phyloP scores from a whole-genome alignment of 2,888 invertebrate species.

The Lydus trimaculatus region DNA sequence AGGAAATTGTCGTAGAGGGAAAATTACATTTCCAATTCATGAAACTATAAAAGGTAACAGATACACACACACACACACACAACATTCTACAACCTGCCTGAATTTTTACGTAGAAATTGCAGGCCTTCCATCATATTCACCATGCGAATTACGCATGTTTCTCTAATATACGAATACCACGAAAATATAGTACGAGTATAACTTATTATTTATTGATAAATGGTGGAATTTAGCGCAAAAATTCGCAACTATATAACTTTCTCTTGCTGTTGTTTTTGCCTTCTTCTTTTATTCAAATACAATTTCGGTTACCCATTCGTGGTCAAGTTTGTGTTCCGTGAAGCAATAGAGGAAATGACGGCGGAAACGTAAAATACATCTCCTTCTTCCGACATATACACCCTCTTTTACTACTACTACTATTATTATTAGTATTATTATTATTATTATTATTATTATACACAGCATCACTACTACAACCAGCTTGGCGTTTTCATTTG shows the following conservation, averaged over 20 bases:
- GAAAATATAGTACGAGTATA: background rate
- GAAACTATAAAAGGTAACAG: conserved; percentile 44
- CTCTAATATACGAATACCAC: conserved; percentile 5
- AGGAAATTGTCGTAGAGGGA: conserved; percentile 50
- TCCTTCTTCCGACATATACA: conserved; percentile 48
- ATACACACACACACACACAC: conserved; percentile 12
- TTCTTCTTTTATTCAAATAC: conserved; percentile 51
- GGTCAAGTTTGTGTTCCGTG: conserved; percentile 50
- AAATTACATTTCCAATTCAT: conserved; percentile 61
- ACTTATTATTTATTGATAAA: background rate
- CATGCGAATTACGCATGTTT: conserved; percentile 29
- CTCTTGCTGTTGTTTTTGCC: background rate
- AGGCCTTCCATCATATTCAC: conserved; percentile 28
- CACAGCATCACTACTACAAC: conserved; percentile 36
- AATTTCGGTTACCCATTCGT: conserved; percentile 50
- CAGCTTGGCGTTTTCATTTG: conserved; percentile 51
- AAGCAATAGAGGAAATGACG: conserved; percentile 50
- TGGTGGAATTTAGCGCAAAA: background rate
- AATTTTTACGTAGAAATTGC: conserved; percentile 33
- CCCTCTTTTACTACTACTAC: conserved; percentile 22
- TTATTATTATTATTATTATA: background rate
- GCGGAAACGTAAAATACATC: conserved; percentile 54
- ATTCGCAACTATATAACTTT: background rate
- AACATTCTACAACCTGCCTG: conserved; percentile 24
- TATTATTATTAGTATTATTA: background rate